These are phyloP conservation scores for Daphoenositta chrysoptera DNA, from an alignment of 2,113 vertebrate species.

Conservation along the genomic window DNA sequence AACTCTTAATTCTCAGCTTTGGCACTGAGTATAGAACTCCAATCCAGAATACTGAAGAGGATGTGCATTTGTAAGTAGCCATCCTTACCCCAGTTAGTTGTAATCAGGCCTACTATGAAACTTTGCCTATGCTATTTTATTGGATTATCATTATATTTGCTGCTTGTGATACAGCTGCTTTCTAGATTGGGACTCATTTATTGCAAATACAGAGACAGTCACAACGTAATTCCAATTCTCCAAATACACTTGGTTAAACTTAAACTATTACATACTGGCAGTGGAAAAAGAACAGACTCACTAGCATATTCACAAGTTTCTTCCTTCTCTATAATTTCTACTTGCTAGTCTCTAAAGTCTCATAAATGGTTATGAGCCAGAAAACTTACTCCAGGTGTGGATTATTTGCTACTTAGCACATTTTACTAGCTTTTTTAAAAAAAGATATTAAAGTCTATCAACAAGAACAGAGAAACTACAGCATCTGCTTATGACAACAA, in stretches of 20 bases:
- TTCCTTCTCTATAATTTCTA: background rate
- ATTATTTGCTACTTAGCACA: background rate
- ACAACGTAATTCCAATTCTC: background rate
- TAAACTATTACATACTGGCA: background rate
- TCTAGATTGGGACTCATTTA: background rate
- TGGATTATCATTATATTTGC: background rate
- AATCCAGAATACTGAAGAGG: background rate
- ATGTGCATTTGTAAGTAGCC: background rate
- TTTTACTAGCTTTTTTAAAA: background rate
- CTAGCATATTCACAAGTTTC: background rate
- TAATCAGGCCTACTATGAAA: background rate
- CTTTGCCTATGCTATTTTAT: background rate
- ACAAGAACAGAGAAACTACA: background rate
- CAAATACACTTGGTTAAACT: rapidly evolving
- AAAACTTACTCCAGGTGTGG: background rate
- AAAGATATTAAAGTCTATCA: background rate
- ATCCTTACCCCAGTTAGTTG: background rate
- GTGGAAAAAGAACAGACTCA: background rate
- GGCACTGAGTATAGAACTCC: background rate
- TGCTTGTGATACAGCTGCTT: background rate
- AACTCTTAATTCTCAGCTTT: background rate
- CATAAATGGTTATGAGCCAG: background rate
- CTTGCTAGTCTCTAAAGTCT: background rate
- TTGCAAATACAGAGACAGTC: background rate
- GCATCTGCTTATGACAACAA: background rate